Percentiles rank a stretch among this genome's conserved stretches.
Evolutionary conservation across 2,888 invertebrate genomes (phyloP).

Genomic region (Brachyopa scutellaris): DNA sequence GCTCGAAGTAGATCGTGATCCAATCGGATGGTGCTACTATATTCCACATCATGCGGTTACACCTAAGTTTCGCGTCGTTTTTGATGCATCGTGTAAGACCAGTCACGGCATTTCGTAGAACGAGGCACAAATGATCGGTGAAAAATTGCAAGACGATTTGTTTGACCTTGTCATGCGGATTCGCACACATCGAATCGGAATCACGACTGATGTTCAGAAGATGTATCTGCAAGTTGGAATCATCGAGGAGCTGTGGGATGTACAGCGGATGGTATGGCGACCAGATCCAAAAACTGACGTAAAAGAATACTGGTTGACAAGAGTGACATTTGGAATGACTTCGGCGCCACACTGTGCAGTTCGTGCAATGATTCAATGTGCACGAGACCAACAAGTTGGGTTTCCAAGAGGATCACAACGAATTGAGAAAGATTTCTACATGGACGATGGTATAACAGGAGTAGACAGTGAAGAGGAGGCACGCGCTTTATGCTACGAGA

Average conservation of each 20-base stretch:
- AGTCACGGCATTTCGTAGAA: neutral
- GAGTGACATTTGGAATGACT: slow-evolving; percentile 24
- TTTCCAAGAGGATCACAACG: slow-evolving; percentile 8
- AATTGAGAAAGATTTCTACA: slow-evolving; percentile 23
- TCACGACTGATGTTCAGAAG: slow-evolving; percentile 19
- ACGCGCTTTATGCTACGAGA: neutral
- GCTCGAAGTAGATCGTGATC: neutral
- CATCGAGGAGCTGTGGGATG: slow-evolving; percentile 9
- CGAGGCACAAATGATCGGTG: neutral
- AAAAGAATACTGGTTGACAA: no score
- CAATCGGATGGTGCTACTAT: neutral
- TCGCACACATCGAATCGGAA: no score
- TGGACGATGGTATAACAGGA: slow-evolving; percentile 35
- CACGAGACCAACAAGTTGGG: neutral
- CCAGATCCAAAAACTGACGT: neutral
- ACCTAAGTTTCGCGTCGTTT: neutral
- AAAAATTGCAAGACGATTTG: slow-evolving; percentile 1
- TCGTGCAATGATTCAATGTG: slow-evolving; percentile 25
- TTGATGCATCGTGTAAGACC: neutral
- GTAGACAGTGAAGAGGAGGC: slow-evolving; percentile 9
- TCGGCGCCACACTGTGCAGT: slow-evolving; percentile 44
- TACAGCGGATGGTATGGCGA: slow-evolving; percentile 40
- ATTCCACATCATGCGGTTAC: neutral
- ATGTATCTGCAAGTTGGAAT: slow-evolving; percentile 33
- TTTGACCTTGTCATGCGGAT: slow-evolving; percentile 5